Conservation (phyloP, 2,888 invertebrate genomes). For the Amiota mariae region DNA sequence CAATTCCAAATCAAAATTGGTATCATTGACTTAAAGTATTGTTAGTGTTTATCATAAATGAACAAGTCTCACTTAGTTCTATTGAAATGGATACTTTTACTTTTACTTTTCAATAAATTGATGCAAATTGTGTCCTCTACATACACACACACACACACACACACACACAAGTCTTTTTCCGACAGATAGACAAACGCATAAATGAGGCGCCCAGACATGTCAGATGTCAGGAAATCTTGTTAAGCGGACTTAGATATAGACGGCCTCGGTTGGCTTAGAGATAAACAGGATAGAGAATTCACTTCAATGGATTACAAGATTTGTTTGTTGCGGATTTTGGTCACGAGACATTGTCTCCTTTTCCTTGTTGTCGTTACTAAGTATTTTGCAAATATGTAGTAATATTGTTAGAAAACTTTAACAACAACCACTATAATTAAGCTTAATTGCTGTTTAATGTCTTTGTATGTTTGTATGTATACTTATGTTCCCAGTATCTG, state of each 20-base stretch:
- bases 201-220: conserved; percentile 26
- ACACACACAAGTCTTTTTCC: background rate
- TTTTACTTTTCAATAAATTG: background rate
- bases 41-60: background rate
- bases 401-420: conserved; percentile 8
- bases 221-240: conserved; percentile 24
- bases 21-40: background rate
- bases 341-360: conserved; percentile 24
- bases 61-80: no score
- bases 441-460: conserved; percentile 67
- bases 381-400: conserved; percentile 62
- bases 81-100: background rate
- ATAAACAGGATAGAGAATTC: conserved; percentile 51
- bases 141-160: background rate
- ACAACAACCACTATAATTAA: conserved; percentile 61
- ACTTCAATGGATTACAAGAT: conserved; percentile 33
- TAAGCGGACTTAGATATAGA: background rate
- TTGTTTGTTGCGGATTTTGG: conserved; percentile 15
- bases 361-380: conserved; percentile 42
- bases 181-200: background rate
- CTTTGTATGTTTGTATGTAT: no score
- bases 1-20: no score
- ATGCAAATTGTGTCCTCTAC: background rate
- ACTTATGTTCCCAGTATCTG: no score
- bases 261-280: conserved; percentile 19